Evolutionary conservation across 2,797 vertebrate genomes (phyloP).

Genomic region (Astyanax mexicanus): DNA sequence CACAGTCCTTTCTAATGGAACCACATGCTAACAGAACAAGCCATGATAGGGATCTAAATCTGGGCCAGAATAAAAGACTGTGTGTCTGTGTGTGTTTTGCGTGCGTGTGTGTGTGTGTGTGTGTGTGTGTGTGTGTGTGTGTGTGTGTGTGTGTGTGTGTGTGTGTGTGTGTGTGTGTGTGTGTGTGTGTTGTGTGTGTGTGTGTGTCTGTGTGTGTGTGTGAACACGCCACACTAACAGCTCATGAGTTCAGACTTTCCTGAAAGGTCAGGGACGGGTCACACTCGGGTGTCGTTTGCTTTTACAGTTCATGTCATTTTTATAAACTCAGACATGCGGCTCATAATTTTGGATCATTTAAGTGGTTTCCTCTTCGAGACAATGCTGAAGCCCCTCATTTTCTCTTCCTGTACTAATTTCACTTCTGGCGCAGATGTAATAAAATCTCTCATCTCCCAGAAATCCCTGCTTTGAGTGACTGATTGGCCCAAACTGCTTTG

Average conservation of each 20-base stretch:
- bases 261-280: constrained; percentile 3
- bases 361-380: background rate
- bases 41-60: background rate
- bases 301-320: background rate
- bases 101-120: too few species aligned
- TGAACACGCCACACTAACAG: too few species aligned
- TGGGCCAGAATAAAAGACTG: background rate
- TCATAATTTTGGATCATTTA: background rate
- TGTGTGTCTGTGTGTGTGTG: too few species aligned
- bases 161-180: too few species aligned
- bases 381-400: background rate
- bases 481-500: background rate
- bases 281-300: background rate
- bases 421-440: background rate
- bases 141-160: too few species aligned
- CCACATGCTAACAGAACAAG: too few species aligned
- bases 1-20: background rate
- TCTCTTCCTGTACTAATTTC: background rate
- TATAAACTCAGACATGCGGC: background rate
- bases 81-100: too few species aligned
- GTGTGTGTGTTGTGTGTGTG: too few species aligned
- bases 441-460: background rate
- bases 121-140: too few species aligned
- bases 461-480: background rate
- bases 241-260: background rate